A percentile compares a stretch with the other conserved stretches of the same genome.
These are phyloP conservation scores for Paelopatides confundens DNA, from an alignment of 53 echinoderm and acorn worm genomes.

Conservation along the genomic window DNA sequence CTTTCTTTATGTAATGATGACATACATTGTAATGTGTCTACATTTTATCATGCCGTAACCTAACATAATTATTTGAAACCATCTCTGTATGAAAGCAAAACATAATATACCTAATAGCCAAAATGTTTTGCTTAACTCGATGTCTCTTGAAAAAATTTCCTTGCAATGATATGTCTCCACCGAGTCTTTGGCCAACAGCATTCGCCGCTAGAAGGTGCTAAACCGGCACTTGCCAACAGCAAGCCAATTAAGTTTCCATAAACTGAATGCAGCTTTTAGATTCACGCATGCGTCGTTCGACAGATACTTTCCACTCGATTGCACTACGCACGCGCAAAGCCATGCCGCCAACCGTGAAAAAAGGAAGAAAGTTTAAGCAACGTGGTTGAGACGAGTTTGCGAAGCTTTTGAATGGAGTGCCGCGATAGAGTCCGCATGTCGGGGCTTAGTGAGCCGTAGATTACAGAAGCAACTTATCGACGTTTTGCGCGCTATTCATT, in stretches of 20 bases:
- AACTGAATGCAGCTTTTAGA: neutral
- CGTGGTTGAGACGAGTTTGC: conserved; percentile 49
- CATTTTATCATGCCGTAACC: no score
- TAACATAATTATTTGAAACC: no score
- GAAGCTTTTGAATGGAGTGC: conserved; percentile 8
- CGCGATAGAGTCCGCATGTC: neutral
- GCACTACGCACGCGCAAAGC: conserved; percentile 34
- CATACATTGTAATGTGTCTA: no score
- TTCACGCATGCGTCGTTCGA: conserved; percentile 21
- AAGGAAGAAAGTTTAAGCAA: conserved; percentile 26
- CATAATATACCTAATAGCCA: neutral
- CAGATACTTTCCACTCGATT: conserved; percentile 8
- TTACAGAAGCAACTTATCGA: neutral
- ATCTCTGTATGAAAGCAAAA: neutral
- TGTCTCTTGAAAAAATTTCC: neutral
- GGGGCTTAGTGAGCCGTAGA: conserved; percentile 8
- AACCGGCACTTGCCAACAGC: conserved; percentile 45
- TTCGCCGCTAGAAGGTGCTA: conserved; percentile 32
- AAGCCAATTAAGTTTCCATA: conserved; percentile 41
- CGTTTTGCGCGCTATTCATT: conserved; percentile 19
- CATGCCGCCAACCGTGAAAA: conserved; percentile 48
- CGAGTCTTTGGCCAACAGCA: conserved; percentile 24
- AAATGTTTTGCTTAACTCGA: neutral
- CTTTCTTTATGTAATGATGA: no score
- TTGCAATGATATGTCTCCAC: conserved; percentile 26